A percentile compares a stretch with the other conserved stretches of the same genome.
Conservation (phyloP, 1,140 invertebrate species). For the Drosophila serrata region DNA sequence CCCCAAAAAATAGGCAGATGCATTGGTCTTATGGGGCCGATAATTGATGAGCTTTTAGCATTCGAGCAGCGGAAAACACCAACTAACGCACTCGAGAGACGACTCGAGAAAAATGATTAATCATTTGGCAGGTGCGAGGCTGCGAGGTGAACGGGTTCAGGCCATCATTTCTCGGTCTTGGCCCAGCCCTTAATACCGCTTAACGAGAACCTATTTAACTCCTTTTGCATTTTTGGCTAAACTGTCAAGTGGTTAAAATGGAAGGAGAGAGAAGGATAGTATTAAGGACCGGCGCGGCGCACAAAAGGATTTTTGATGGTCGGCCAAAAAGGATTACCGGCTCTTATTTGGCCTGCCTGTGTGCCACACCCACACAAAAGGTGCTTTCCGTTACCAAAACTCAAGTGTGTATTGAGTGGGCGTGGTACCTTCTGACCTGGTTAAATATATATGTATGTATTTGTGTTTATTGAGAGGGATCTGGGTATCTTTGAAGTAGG, state of each 20-base stretch:
- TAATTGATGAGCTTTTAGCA: slow-evolving; percentile 84
- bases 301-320: slow-evolving; percentile 46
- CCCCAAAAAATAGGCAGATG: slow-evolving; percentile 66
- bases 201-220: slow-evolving; percentile 84
- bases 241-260: slow-evolving; percentile 75
- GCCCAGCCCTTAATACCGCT: slow-evolving; percentile 67
- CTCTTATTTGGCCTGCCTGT: slow-evolving; percentile 63
- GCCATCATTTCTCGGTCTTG: slow-evolving; percentile 40
- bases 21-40: slow-evolving; percentile 45
- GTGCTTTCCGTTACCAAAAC: slow-evolving; percentile 25
- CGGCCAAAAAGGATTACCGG: slow-evolving; percentile 72
- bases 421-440: slow-evolving; percentile 52
- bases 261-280: slow-evolving; percentile 16
- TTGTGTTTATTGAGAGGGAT: slow-evolving; percentile 5
- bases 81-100: slow-evolving; percentile 56
- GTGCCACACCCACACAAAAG: slow-evolving; percentile 72
- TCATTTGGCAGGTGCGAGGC: slow-evolving; percentile 77
- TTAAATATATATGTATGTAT: not conserved
- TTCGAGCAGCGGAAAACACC: slow-evolving; percentile 60
- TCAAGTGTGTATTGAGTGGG: slow-evolving; percentile 24
- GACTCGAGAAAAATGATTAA: slow-evolving; percentile 72
- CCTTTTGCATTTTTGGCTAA: slow-evolving; percentile 76
- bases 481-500: slow-evolving; percentile 43
- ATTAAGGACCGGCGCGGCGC: slow-evolving; percentile 15
- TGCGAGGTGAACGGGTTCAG: slow-evolving; percentile 47